A percentile compares a stretch with the other conserved stretches of the same genome.
phyloP scores from a whole-genome alignment of 37 sponge, comb jelly and placozoan species.

The Dysidea cf. avara region DNA sequence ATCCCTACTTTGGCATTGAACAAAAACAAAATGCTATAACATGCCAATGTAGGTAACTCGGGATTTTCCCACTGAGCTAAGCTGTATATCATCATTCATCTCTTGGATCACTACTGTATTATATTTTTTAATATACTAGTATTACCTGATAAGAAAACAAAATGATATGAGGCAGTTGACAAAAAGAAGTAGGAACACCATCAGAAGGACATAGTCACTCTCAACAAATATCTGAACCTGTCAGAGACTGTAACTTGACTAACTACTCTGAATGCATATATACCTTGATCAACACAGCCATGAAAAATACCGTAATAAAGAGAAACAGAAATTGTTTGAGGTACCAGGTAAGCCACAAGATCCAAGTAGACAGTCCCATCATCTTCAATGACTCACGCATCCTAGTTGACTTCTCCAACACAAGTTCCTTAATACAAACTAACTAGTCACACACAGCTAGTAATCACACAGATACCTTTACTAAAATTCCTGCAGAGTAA shows the following conservation, averaged over 20 bases:
- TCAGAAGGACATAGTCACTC: conserved; percentile 48
- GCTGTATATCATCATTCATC: too few species aligned
- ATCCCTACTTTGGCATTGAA: too few species aligned
- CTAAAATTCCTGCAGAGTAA: conserved; percentile 42
- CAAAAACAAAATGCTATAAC: too few species aligned
- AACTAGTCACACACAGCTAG: too few species aligned
- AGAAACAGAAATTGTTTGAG: conserved; percentile 85
- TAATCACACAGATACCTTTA: too few species aligned
- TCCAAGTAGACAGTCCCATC: conserved; percentile 90
- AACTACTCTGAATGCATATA: background rate
- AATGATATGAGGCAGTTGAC: conserved; percentile 55
- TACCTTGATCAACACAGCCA: conserved; percentile 68
- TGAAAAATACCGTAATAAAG: conserved; percentile 59
- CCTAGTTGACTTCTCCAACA: conserved; percentile 77
- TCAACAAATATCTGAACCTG: conserved; percentile 23
- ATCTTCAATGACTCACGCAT: conserved; percentile 93
- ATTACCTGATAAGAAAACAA: conserved; percentile 72
- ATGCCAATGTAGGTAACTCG: too few species aligned
- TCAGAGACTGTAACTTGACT: too few species aligned
- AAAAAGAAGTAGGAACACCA: conserved; percentile 52
- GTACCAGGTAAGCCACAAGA: conserved; percentile 74
- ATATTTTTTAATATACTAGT: too few species aligned
- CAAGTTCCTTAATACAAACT: conserved; percentile 71
- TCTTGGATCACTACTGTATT: too few species aligned
- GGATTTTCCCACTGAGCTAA: too few species aligned